Base-by-base conservation (phyloP, 2,113 vertebrate genomes). In the Otis tarda region DNA sequence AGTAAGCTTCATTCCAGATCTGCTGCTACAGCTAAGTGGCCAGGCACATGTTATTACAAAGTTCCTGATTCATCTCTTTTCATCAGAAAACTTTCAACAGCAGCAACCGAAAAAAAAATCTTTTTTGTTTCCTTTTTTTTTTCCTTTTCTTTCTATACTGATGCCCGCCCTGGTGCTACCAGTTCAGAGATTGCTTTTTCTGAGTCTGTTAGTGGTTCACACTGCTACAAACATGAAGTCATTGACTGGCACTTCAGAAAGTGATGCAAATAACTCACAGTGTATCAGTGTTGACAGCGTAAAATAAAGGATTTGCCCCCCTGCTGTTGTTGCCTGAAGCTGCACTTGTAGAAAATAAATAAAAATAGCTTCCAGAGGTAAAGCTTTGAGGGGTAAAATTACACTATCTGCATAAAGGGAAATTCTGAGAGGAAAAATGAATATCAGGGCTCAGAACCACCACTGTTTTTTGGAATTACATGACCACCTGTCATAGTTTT, bases 221-320 rank as follows among this genome's bases (percentile, higher is more conserved):
- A 35, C 37, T 41, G 17, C 15, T 91, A 63, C 73, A 53, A 92
- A 94, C 49, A 90, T 1, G 12, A 85, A 94, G 52, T 25, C 3
- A 0, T 90, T 89, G 94, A 95, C 73, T 80, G 45, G 74, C 70
- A 73, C 21, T 84, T 95, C 77, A 95, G 93, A 86, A 93, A 90
- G 55, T 27, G 20, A 67, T 28, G 61, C 91, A 41, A 69, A 83
- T 96, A 94, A 82, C 95, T 95, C 68, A 87, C 27, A 88, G 49
- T 7, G 16, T 94, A 94, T 91, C n/a, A 6, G n/a, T 89, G 94
- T 95, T 95, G 94, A 94, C 88, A 97, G 70, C 6, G 8, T 74
- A 96, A 98, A 97, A 87, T 87, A 96, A 96, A 95, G 80, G 53
- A 94, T 92, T 95, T 96, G 28, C 43, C 89, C 64, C 74, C 88